Conservation (phyloP, 2,888 invertebrate species). For the Rutpela maculata region DNA sequence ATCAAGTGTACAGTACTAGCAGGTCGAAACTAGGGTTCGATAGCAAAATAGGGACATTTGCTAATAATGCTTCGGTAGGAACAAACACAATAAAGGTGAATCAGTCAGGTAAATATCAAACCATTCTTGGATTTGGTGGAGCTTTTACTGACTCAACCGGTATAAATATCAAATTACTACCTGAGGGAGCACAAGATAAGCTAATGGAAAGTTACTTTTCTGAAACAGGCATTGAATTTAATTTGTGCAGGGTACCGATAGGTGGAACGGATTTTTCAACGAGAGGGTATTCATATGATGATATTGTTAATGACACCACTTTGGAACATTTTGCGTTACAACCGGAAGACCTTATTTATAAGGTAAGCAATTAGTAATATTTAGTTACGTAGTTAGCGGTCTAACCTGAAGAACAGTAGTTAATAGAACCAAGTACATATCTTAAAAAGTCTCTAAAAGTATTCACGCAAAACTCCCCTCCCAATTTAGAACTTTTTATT, state of each 20-base stretch:
- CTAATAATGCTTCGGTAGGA: not conserved
- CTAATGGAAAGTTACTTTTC: constrained; percentile 82
- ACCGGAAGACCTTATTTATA: constrained; percentile 81
- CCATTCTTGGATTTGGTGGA: constrained; percentile 88
- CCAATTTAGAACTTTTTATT: too few relatives aligned
- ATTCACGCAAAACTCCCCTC: too few relatives aligned
- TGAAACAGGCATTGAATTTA: constrained; percentile 83
- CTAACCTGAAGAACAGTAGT: too few relatives aligned
- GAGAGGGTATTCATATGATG: constrained; percentile 86
- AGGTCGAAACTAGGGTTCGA: constrained; percentile 77
- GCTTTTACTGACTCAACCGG: constrained; percentile 83
- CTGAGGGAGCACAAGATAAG: constrained; percentile 72
- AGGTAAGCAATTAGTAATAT: constrained; percentile 73
- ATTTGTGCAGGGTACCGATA: constrained; percentile 87
- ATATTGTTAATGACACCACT: constrained; percentile 67
- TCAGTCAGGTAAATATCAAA: constrained; percentile 74
- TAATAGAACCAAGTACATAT: too few relatives aligned
- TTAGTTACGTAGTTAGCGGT: not conserved
- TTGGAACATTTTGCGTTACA: constrained; percentile 59
- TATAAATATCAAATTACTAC: constrained; percentile 81
- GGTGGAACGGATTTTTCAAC: constrained; percentile 92
- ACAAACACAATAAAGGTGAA: not conserved
- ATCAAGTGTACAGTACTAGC: constrained; percentile 71
- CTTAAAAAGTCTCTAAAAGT: too few relatives aligned
- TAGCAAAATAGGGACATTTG: constrained; percentile 71